These are phyloP conservation scores for Malurus leucopterus DNA, from an alignment of 2,797 vertebrate genomes.

Conservation along the genomic window DNA sequence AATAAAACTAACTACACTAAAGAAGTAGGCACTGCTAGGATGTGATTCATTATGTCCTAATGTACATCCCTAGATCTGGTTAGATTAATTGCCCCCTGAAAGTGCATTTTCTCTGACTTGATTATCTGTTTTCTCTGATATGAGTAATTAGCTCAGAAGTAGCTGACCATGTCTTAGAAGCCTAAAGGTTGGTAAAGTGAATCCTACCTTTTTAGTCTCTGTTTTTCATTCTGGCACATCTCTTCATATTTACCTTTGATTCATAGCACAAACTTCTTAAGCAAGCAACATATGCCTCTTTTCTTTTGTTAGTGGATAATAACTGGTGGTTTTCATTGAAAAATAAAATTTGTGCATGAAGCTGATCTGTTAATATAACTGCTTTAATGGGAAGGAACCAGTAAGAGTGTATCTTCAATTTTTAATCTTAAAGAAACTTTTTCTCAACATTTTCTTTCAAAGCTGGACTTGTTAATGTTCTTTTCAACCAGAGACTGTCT, in stretches of 20 bases:
- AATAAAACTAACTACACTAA: background rate
- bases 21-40: background rate
- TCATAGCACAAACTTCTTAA: background rate
- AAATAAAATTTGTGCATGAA: background rate
- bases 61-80: background rate
- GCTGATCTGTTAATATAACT: background rate
- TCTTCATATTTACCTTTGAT: background rate
- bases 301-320: background rate
- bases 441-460: background rate
- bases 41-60: background rate
- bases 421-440: background rate
- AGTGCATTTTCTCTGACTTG: background rate
- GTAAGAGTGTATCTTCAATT: background rate
- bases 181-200: background rate
- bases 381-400: background rate
- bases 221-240: background rate
- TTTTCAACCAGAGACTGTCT: background rate
- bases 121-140: background rate
- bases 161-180: background rate
- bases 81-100: background rate
- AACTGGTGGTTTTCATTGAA: background rate
- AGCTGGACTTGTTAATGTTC: background rate
- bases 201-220: background rate
- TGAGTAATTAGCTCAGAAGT: conserved; percentile 7
- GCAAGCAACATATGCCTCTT: background rate